Evolutionary conservation across 1,140 invertebrate genomes (phyloP).

Genomic region (Paraescarpia echinospica): DNA sequence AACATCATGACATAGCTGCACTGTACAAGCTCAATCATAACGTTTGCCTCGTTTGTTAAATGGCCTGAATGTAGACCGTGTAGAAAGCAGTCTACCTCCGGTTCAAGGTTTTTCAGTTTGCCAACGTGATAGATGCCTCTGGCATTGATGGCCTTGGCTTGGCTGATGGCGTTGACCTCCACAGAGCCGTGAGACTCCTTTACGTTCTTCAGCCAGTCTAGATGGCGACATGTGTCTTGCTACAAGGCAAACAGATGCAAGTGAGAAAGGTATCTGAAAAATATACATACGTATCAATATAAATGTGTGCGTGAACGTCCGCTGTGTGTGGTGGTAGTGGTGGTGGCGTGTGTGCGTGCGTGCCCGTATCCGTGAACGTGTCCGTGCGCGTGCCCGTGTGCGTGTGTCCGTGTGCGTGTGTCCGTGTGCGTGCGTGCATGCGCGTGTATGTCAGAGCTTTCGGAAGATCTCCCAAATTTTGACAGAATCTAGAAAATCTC

Average conservation of each 20-base stretch:
- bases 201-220: constrained; percentile 46
- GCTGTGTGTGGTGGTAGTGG: no score
- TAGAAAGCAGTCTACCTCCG: background rate
- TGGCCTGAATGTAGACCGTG: background rate
- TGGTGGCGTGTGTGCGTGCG: no score
- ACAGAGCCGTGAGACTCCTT: constrained; percentile 49
- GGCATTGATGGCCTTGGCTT: constrained; percentile 46
- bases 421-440: no score
- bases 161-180: constrained; percentile 47
- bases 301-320: no score
- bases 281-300: background rate
- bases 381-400: no score
- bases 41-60: background rate
- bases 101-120: background rate
- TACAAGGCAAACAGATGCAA: background rate
- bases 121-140: constrained; percentile 45
- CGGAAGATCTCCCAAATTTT: no score
- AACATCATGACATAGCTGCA: background rate
- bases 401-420: no score
- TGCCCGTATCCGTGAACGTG: no score
- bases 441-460: no score
- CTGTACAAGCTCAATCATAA: background rate
- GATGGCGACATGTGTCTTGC: constrained; percentile 18
- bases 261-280: background rate
- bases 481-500: no score